These are phyloP conservation scores for Asarcornis scutulata DNA, from an alignment of 2,113 vertebrate genomes.

Conservation along the genomic window DNA sequence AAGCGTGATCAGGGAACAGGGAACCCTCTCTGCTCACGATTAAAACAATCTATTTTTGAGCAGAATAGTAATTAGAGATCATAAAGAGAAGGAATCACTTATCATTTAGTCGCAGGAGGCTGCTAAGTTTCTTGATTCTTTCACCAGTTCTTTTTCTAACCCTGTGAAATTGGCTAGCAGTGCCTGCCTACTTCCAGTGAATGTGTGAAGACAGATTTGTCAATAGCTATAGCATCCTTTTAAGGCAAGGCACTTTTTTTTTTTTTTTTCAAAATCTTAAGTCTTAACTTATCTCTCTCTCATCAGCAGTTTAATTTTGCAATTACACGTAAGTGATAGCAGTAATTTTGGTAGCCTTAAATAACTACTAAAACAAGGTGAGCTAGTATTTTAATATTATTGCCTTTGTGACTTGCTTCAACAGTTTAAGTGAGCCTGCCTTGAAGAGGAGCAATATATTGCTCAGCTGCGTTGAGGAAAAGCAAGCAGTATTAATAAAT, in stretches of 20 bases:
- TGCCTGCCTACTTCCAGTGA: not conserved
- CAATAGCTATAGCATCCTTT: not conserved
- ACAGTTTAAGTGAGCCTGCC: not conserved
- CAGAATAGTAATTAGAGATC: constrained; percentile 75
- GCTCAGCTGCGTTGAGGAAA: not conserved
- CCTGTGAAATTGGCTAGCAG: not conserved
- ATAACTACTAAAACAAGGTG: not conserved
- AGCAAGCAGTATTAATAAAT: not conserved
- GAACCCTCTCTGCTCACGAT: constrained; percentile 70
- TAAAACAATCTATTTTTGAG: constrained; percentile 71
- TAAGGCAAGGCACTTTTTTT: not conserved
- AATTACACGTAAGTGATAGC: not conserved
- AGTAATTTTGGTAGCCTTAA: not conserved
- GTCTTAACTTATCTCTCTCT: not conserved
- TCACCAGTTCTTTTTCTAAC: not conserved
- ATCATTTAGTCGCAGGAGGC: constrained; percentile 63
- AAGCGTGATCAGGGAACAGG: constrained; percentile 64
- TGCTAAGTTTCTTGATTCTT: constrained; percentile 53
- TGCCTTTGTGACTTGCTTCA: not conserved
- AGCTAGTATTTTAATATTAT: not conserved
- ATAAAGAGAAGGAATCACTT: constrained; percentile 45
- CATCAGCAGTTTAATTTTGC: not conserved
- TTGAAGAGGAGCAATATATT: not conserved
- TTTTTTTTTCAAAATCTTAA: not conserved
- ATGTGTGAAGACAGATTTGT: not conserved